These are phyloP conservation scores for Hemithea aestivaria DNA, from an alignment of 2,888 invertebrate genomes.

Conservation along the genomic window DNA sequence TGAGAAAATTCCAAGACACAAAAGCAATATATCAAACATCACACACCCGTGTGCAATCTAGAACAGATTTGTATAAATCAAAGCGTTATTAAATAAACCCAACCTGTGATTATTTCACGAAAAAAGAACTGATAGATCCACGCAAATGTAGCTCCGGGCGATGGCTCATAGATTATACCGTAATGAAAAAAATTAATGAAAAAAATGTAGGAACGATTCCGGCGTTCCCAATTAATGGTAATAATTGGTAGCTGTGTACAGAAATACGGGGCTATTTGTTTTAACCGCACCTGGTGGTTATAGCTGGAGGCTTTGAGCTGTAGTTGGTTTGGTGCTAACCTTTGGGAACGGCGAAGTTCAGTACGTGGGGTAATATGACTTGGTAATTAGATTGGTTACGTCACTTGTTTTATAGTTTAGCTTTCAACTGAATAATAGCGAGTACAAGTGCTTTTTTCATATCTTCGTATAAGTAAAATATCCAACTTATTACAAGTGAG, in stretches of 20 bases:
- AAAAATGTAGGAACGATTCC: slow-evolving; percentile 47
- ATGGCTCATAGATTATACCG: slow-evolving; percentile 40
- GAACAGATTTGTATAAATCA: slow-evolving; percentile 44
- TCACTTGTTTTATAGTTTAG: slow-evolving; percentile 9
- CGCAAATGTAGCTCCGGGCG: slow-evolving; percentile 33
- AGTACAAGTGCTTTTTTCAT: background rate
- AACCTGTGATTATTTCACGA: slow-evolving; percentile 40
- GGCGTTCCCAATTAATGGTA: slow-evolving; percentile 58
- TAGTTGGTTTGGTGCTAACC: slow-evolving; percentile 17
- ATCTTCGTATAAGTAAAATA: too few species aligned
- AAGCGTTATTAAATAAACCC: slow-evolving; percentile 35
- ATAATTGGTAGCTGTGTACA: slow-evolving; percentile 53
- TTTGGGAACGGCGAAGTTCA: slow-evolving; percentile 20
- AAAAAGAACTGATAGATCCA: slow-evolving; percentile 38
- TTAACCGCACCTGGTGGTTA: slow-evolving; percentile 52
- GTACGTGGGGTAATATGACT: slow-evolving; percentile 18
- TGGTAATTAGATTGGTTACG: slow-evolving; percentile 13
- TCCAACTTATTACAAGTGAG: too few species aligned
- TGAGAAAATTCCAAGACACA: slow-evolving; percentile 19
- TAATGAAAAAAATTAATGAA: slow-evolving; percentile 40
- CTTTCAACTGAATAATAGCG: too few species aligned
- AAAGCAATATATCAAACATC: slow-evolving; percentile 27
- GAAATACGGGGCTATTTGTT: slow-evolving; percentile 52
- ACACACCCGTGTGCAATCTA: slow-evolving; percentile 37
- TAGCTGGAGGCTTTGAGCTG: slow-evolving; percentile 28